phyloP scores from a whole-genome alignment of 2,113 vertebrate genomes.

The Corydoras maculifer region DNA sequence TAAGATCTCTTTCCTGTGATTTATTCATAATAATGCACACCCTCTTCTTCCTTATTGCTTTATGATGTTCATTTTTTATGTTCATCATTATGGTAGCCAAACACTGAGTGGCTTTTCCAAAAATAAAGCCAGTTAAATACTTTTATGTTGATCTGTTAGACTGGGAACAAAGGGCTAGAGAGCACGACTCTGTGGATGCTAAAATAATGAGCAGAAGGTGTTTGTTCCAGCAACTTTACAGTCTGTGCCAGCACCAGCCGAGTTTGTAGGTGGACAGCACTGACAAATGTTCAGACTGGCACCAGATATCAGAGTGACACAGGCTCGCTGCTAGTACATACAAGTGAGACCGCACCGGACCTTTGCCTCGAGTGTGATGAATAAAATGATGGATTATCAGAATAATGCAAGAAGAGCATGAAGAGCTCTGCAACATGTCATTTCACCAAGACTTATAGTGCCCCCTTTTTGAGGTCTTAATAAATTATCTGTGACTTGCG shows the following conservation, averaged over 20 bases:
- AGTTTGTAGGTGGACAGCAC: slow-evolving; percentile 49
- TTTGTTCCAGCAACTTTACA: slow-evolving; percentile 49
- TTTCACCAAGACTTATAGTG: too few relatives aligned
- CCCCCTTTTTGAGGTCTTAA: too few relatives aligned
- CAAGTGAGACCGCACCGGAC: slow-evolving; percentile 3
- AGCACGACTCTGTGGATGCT: slow-evolving; percentile 23
- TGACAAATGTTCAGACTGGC: slow-evolving; percentile 51
- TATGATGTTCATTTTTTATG: too few relatives aligned
- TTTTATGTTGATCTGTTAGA: slow-evolving; percentile 14
- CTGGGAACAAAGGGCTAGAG: slow-evolving; percentile 28
- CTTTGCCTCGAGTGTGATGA: neutral
- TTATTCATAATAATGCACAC: too few relatives aligned
- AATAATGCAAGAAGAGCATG: neutral
- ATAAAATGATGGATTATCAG: neutral
- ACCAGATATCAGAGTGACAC: slow-evolving; percentile 30
- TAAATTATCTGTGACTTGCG: too few relatives aligned
- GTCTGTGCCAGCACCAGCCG: slow-evolving; percentile 45
- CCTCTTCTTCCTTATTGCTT: too few relatives aligned
- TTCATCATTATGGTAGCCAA: too few relatives aligned
- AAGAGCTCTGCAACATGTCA: neutral
- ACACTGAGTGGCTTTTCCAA: neutral
- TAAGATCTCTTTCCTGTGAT: too few relatives aligned
- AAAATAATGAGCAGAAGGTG: slow-evolving; percentile 49
- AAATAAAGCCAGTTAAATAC: slow-evolving; percentile 2
- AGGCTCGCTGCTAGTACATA: slow-evolving; percentile 17